Conservation (phyloP, 2,113 vertebrate genomes). For the Diphyllodes magnificus region DNA sequence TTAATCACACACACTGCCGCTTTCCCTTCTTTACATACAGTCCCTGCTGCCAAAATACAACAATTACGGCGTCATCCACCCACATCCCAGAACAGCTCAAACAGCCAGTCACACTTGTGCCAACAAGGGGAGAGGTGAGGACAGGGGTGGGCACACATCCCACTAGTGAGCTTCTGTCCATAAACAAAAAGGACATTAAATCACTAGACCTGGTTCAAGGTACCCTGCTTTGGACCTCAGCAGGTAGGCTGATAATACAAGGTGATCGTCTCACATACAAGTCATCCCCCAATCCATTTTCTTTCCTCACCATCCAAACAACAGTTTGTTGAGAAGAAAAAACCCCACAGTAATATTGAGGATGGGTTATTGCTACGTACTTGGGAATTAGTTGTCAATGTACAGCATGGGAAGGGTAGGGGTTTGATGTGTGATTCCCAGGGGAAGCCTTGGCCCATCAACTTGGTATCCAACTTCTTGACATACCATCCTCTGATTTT, state of each 20-base stretch:
- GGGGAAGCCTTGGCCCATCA: not conserved
- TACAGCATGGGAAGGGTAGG: not conserved
- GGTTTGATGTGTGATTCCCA: not conserved
- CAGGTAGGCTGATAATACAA: not conserved
- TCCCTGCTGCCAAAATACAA: constrained; percentile 45
- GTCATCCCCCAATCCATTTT: not conserved
- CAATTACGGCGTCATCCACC: not conserved
- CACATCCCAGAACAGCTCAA: not conserved
- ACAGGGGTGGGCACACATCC: not conserved
- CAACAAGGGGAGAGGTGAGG: not conserved
- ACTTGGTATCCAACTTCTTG: not conserved
- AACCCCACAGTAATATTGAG: not conserved
- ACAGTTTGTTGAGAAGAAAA: not conserved
- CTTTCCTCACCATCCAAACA: not conserved
- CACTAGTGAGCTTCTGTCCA: not conserved
- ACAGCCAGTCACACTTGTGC: not conserved
- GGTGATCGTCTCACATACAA: not conserved
- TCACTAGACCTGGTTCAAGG: not conserved
- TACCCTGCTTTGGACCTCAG: not conserved
- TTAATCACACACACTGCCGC: constrained; percentile 14
- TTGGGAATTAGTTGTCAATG: not conserved
- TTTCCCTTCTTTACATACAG: constrained; percentile 50
- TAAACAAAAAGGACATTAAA: not conserved
- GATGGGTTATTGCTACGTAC: constrained; percentile 37
- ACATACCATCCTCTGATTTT: not conserved